Conservation (phyloP, 1,140 invertebrate species). For the Drosophila neocordata region DNA sequence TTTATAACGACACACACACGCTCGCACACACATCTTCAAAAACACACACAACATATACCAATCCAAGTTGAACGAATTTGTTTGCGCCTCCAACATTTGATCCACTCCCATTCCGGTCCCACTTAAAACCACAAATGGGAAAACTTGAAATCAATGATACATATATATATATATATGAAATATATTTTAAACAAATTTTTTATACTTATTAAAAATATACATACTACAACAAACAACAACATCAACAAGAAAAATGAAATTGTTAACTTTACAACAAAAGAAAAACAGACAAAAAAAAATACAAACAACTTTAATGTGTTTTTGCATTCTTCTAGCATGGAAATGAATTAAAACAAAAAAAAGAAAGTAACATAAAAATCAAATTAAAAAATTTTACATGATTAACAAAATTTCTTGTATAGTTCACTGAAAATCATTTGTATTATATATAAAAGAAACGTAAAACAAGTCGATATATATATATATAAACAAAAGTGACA, state of each 20-base stretch:
- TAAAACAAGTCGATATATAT: slow-evolving; percentile 27
- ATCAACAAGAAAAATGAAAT: slow-evolving; percentile 33
- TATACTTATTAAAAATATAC: slow-evolving; percentile 76
- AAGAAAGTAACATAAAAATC: slow-evolving; percentile 45
- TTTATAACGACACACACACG: slow-evolving; percentile 9
- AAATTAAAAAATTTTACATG: slow-evolving; percentile 58
- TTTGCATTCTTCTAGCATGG: slow-evolving; percentile 63
- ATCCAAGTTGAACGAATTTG: slow-evolving; percentile 60
- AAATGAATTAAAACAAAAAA: slow-evolving; percentile 27
- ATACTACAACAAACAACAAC: slow-evolving; percentile 50
- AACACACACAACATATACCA: no score
- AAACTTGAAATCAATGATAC: slow-evolving; percentile 48
- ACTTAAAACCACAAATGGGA: slow-evolving; percentile 21
- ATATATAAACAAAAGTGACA: slow-evolving; percentile 21
- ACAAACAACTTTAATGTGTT: slow-evolving; percentile 53
- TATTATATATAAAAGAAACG: slow-evolving; percentile 69
- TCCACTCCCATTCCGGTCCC: background rate
- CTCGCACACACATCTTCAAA: slow-evolving; percentile 35
- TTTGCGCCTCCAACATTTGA: slow-evolving; percentile 34
- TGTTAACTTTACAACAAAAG: slow-evolving; percentile 64
- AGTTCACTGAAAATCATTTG: slow-evolving; percentile 73
- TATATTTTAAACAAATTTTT: slow-evolving; percentile 78
- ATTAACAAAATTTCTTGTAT: slow-evolving; percentile 69
- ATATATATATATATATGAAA: slow-evolving; percentile 44
- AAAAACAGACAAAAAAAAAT: background rate